Percentiles rank a stretch among this genome's conserved stretches.
These are phyloP conservation scores for Origma solitaria DNA, from an alignment of 2,113 vertebrate species.

Conservation along the genomic window DNA sequence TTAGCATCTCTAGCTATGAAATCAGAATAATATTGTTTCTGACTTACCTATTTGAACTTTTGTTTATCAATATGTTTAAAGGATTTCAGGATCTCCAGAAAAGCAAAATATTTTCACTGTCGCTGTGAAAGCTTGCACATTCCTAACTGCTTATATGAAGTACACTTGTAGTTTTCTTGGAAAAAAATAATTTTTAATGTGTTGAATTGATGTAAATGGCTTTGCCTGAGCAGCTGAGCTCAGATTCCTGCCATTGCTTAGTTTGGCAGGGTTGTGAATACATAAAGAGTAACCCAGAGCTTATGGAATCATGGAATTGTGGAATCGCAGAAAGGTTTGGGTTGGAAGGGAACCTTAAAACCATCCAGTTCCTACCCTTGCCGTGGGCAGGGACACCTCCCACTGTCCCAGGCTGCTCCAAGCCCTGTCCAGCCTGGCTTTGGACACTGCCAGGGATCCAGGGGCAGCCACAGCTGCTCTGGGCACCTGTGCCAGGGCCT, in stretches of 20 bases:
- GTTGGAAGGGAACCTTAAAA: not conserved
- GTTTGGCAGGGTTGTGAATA: not conserved
- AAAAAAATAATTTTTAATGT: not conserved
- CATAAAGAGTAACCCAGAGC: not conserved
- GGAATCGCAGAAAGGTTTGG: not conserved
- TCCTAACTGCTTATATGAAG: not conserved
- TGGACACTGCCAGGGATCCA: not conserved
- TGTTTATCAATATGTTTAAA: not conserved
- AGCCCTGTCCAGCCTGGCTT: rapidly evolving
- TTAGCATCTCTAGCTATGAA: not conserved
- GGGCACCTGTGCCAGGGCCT: too few relatives aligned
- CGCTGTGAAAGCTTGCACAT: not conserved
- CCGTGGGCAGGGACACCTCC: not conserved
- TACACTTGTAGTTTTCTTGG: not conserved
- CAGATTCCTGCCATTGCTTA: not conserved
- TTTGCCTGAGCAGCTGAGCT: not conserved
- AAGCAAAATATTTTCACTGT: not conserved
- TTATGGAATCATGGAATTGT: too few relatives aligned
- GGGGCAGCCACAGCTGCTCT: not conserved
- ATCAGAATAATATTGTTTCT: not conserved
- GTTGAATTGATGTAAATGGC: not conserved
- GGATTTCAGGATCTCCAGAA: not conserved
- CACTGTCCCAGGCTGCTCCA: rapidly evolving
- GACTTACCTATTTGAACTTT: not conserved
- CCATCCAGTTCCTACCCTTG: rapidly evolving